phyloP scores from a whole-genome alignment of 2,888 invertebrate genomes.

The Limnephilus auricula region DNA sequence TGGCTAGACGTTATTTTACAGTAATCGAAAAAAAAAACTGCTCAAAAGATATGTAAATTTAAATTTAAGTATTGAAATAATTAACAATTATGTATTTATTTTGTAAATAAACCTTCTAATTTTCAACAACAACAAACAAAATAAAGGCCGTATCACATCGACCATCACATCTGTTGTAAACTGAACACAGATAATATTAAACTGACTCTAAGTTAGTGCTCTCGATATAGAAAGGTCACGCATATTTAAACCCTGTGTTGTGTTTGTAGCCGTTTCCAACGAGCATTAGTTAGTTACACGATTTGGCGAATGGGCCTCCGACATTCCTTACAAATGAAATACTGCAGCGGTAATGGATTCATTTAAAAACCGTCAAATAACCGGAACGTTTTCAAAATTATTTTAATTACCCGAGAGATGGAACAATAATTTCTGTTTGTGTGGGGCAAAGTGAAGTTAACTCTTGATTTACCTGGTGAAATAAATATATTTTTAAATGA shows the following conservation, averaged over 20 bases:
- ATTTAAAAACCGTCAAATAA: slow-evolving; percentile 23
- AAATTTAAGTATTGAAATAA: no score
- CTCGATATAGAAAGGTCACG: slow-evolving; percentile 59
- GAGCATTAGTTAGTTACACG: slow-evolving; percentile 25
- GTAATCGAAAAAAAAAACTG: no score
- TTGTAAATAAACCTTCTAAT: neutral
- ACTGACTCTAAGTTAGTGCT: slow-evolving; percentile 11
- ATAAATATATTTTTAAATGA: no score
- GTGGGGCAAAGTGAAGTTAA: neutral
- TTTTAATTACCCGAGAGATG: neutral
- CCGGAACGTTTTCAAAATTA: slow-evolving; percentile 23
- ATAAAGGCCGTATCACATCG: neutral
- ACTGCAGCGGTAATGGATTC: neutral
- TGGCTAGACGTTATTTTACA: no score
- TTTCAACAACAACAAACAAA: neutral
- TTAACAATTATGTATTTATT: no score
- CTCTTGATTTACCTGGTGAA: no score
- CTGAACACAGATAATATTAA: neutral
- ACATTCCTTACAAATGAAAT: slow-evolving; percentile 17
- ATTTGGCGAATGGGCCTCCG: slow-evolving; percentile 11
- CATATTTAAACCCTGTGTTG: slow-evolving; percentile 49
- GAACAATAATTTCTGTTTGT: neutral
- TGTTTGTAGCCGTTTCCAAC: neutral
- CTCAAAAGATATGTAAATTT: no score
- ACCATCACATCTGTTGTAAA: neutral